phyloP scores from a whole-genome alignment of 2,888 invertebrate species.

The Callyntrura guangdongensis region DNA sequence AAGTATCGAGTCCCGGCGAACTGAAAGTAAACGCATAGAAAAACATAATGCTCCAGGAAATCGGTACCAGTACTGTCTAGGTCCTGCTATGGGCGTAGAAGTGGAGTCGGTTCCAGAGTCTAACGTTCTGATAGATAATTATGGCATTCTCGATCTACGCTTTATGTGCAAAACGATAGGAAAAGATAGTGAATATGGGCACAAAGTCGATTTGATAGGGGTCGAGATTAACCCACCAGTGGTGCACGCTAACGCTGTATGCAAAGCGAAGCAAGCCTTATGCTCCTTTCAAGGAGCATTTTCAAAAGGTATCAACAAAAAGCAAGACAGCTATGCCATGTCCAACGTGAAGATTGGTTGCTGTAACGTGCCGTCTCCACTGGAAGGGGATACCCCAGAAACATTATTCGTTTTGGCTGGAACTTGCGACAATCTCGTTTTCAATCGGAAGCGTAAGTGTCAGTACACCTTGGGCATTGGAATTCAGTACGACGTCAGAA shows the following conservation, averaged over 20 bases:
- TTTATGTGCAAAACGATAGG: constrained; percentile 40
- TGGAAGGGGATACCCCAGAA: background rate
- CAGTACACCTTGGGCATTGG: constrained; percentile 19
- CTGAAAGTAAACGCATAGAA: background rate
- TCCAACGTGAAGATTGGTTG: constrained; percentile 40
- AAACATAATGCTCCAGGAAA: constrained; percentile 26
- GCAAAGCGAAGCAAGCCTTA: constrained; percentile 14
- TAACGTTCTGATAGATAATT: background rate
- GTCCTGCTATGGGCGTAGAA: constrained; percentile 46
- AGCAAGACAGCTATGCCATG: constrained; percentile 1
- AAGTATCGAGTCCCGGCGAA: background rate
- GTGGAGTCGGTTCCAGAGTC: background rate
- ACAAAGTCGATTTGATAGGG: constrained; percentile 11
- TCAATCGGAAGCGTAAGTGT: constrained; percentile 49
- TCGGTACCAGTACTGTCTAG: constrained; percentile 42
- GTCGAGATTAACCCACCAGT: background rate
- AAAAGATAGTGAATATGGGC: background rate
- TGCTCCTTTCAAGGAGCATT: constrained; percentile 14
- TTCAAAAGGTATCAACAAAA: background rate
- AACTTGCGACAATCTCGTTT: constrained; percentile 44
- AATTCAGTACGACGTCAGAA: constrained; percentile 29
- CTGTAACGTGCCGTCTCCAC: constrained; percentile 35
- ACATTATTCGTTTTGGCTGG: constrained; percentile 11
- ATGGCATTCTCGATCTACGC: constrained; percentile 36
- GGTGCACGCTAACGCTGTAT: constrained; percentile 3